Evolutionary conservation across 1,140 invertebrate genomes (phyloP), one percentile per base, ranked within the genome.

Genomic region (Lordiphosa clarofinis): DNA sequence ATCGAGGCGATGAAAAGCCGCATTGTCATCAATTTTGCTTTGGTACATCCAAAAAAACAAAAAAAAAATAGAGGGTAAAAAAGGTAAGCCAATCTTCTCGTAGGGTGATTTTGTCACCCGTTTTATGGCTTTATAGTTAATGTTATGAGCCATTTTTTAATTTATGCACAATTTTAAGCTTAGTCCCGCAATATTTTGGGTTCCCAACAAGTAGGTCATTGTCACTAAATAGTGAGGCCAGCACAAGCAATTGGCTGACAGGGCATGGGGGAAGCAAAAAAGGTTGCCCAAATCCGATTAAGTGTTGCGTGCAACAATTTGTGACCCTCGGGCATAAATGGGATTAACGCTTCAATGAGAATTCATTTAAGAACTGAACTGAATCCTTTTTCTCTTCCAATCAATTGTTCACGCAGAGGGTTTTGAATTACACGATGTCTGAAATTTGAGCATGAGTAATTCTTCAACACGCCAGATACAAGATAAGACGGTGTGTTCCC

Each of bases 341-440:
- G 78, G 78, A 82, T 82, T 82, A 82, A 82, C 78, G 78, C 78
- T 82, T 82, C 73, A 78, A 56, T 84, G 78, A 47, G 56, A 82
- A 78, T 84, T 86, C 58, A 70, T 78, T 82, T 69, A 67, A 60
- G 55, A 63, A 79, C 64, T 68, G 48, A 52, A 52, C 54, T 59
- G 55, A 66, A 78, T 73, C 73, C 73, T 84, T 65, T 37, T 53
- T 37, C 4, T 65, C 62, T 84, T 82, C 64, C 78, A 84, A 82
- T 84, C 78, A 82, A 82, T 84, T 82, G 76, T 81, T 81, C 75
- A 44, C 71, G 55, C 43, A 68, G 60, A 52, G 49, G 36, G 73
- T 78, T 54, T 82, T 68, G 69, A 69, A 56, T 82, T 82, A 73
- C 78, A 55, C 35, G 56, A 21, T 57, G 67, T 76, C 67, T 73